A percentile compares a stretch with the other conserved stretches of the same genome.
phyloP scores from a whole-genome alignment of 2,113 vertebrate species.

The Eurypyga helias region DNA sequence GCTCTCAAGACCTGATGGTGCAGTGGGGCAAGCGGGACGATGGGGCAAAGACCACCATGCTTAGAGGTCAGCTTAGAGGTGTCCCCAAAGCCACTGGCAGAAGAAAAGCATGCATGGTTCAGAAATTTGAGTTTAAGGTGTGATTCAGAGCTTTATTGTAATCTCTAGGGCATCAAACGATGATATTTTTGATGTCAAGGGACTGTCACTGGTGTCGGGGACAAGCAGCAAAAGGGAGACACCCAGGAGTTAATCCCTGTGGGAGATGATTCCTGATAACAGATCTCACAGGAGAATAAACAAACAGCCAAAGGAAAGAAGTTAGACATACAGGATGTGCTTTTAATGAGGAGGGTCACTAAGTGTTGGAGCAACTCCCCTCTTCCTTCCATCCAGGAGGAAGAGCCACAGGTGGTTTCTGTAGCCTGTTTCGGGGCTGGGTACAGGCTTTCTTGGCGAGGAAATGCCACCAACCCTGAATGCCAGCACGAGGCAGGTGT shows the following conservation, averaged over 20 bases:
- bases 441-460: rapidly evolving
- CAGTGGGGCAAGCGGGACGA: rapidly evolving
- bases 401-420: not conserved
- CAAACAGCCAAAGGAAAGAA: not conserved
- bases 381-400: not conserved
- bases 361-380: not conserved
- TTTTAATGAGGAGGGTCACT: not conserved
- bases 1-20: not conserved
- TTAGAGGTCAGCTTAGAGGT: not conserved
- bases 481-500: not conserved
- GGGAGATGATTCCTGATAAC: not conserved
- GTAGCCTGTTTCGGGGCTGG: rapidly evolving
- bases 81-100: not conserved
- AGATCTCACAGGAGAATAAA: not conserved
- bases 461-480: not conserved
- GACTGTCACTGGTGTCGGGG: not conserved
- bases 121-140: not conserved
- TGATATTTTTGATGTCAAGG: not conserved
- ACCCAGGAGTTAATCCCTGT: not conserved
- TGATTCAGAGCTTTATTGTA: not conserved
- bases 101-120: rapidly evolving
- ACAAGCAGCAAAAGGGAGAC: not conserved
- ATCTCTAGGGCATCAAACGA: not conserved
- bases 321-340: not conserved
- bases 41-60: not conserved